Conservation (phyloP, 2,113 vertebrate genomes). For the Gnathonemus echidnorhynchus region DNA sequence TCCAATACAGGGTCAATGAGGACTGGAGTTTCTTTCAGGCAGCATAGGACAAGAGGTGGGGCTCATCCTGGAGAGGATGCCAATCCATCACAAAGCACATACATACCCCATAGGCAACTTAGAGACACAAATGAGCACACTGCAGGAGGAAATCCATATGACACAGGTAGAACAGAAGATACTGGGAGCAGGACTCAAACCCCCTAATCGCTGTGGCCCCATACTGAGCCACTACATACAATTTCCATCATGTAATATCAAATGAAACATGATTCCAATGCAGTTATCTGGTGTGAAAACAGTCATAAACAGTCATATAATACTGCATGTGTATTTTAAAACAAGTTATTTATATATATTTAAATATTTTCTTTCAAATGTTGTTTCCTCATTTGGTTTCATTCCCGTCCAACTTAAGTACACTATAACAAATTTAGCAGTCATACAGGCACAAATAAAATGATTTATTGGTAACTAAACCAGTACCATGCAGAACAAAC, state of each 20-base stretch:
- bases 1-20: not conserved
- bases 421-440: not conserved
- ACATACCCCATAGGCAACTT: not conserved
- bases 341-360: not conserved
- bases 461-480: slow-evolving; percentile 3
- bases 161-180: not conserved
- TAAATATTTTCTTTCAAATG: not conserved
- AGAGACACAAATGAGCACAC: not conserved
- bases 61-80: not conserved
- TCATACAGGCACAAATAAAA: not conserved
- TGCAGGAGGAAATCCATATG: not conserved
- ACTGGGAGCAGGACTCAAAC: not conserved
- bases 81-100: not conserved
- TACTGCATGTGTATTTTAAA: not conserved
- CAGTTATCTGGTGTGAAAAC: not conserved
- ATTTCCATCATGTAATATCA: not conserved
- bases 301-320: not conserved
- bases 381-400: not conserved
- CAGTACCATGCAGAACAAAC: slow-evolving; percentile 4
- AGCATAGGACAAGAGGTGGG: not conserved
- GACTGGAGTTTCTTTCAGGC: not conserved
- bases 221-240: not conserved
- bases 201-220: too few relatives aligned
- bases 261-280: not conserved
- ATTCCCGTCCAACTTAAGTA: not conserved